Base-by-base conservation (phyloP, 1,140 invertebrate species). In the Parasteatoda tepidariorum region DNA sequence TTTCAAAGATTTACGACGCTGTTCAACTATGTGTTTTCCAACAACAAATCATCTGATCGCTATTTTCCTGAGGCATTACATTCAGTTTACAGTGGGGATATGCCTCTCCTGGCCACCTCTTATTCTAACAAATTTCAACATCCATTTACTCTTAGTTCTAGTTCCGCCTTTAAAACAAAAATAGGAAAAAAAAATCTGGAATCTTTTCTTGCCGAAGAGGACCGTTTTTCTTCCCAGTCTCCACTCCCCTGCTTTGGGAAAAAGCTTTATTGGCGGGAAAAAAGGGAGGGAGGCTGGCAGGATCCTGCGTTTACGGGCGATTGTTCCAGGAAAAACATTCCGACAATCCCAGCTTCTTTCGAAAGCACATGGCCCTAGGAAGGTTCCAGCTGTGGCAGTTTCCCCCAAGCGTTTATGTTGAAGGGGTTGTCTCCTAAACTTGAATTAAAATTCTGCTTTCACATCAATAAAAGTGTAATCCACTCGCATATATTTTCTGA, bases 121-220 rank as follows among this genome's bases (percentile, higher is more conserved):
- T 76, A 71, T 71, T 71, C 41, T 71, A 71, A 71, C 68, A 71
- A 71, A 71, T 76, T 64, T 62, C 61, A 76, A 76, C 74, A 76
- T 76, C 74, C 74, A 76, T 76, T 76, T 64, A 76, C 55, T 76
- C 74, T 76, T 76, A 54, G 74, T 76, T 62, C 34, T 76, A 31
- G 55, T 74, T 74, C 34, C 38, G 34, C 74, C 61, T 76, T 76
- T 62, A 64, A 76, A 76, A 48, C 13, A 38, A 76, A 62, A 64
- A n/a, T 59, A 59, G 57, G 13, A 74, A 55, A 61, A 57, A 28
- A 66, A 24, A 18, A 57, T 30, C 31, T 24, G 68, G 48, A 57
- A 57, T 30, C 48, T 30, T 61, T 38, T 61, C 55, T 74, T 74
- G 55, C 30, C 30, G 26, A 31, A 55, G 68, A 22, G 15, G 71